Evolutionary conservation across 2,888 invertebrate species (phyloP), one percentile per base, ranked within the genome.

Genomic region (Parnassius apollo): DNA sequence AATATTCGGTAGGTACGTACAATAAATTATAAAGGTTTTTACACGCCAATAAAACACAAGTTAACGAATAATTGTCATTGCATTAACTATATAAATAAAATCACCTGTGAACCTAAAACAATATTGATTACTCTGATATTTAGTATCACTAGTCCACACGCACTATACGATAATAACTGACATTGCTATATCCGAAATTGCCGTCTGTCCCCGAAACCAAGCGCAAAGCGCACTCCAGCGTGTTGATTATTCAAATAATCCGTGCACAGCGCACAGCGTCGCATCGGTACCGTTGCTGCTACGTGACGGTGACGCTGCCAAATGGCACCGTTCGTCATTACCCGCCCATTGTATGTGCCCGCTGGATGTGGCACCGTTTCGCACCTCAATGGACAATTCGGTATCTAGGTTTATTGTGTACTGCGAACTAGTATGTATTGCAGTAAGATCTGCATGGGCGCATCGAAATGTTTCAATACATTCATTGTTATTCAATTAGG

Each of bases 231-330:
- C 76, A 74, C 71, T 72, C 75, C 78, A 75, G 80, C 75, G 35
- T 4, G 4, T 4, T 35, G 77, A 85, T 85, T 87, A 89, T 88
- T 87, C 80, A 88, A 89, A 88, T 86, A 77, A 77, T 78, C 76
- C 72, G 61, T 69, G 76, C 81, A 78, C 80, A 82, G 81, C 81
- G 78, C 80, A 83, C 81, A 7, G 12, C 70, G 62, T 66, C 66
- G 56, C 61, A 65, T 65, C 69, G 68, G 78, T 86, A 86, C 89
- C 88, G 90, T 88, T 89, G 81, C 66, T 67, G 71, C 80, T 83
- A 88, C 87, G 88, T 88, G 88, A 86, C 86, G 80, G 85, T 83
- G 78, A 75, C 79, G 75, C 77, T 79, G 83, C n/a, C n/a, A n/a
- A n/a, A 81, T 82, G 82, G 49, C 49, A 66, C 68, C 74, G 72